Evolutionary conservation across 2,888 invertebrate genomes (phyloP), one percentile per base, ranked within the genome.

Genomic region (Prenolepis imparis): DNA sequence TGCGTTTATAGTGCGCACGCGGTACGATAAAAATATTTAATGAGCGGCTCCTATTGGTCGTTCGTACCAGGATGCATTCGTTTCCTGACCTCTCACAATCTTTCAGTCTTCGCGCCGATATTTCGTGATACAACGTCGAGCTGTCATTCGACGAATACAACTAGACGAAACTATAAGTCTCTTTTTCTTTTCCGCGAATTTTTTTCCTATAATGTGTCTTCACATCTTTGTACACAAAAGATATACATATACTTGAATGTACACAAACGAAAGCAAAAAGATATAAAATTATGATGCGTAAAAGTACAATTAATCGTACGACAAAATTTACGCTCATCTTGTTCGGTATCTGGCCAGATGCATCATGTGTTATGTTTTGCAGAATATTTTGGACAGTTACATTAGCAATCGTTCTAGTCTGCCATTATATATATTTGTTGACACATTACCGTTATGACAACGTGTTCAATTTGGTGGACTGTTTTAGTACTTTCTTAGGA

Each of bases 251-350:
- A 36, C 5, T 12, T 41, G 41, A 3, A n/a, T 15, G n/a, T 18
- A 64, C 21, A 24, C 21, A 3, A 21, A 11, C 21, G 4, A 11
- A 1, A 66, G 3, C 6, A 39, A 64, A 36, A 1, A 66, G 28
- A 28, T 41, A 41, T 12, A 21, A n/a, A 36, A 8, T n/a, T 52
- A 52, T 52, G 44, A 24, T n/a, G 6, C n/a, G n/a, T n/a, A 63
- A n/a, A 18, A 59, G 61, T n/a, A 48, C 83, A 18, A 74, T 83
- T 39, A 78, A 44, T 57, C 15, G 32, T 18, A 12, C 44, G 1
- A 18, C 82, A 0, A 73, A 83, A 61, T 24, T 78, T 6, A 36
- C 66, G 55, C 64, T 83, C 24, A 74, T 74, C 8, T 41, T 80
- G 2, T 55, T 63, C 9, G 80, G 80, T 3, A 12, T 61, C 12